These are phyloP conservation scores for Platycnemis pennipes DNA, from an alignment of 2,888 invertebrate genomes.

Conservation along the genomic window DNA sequence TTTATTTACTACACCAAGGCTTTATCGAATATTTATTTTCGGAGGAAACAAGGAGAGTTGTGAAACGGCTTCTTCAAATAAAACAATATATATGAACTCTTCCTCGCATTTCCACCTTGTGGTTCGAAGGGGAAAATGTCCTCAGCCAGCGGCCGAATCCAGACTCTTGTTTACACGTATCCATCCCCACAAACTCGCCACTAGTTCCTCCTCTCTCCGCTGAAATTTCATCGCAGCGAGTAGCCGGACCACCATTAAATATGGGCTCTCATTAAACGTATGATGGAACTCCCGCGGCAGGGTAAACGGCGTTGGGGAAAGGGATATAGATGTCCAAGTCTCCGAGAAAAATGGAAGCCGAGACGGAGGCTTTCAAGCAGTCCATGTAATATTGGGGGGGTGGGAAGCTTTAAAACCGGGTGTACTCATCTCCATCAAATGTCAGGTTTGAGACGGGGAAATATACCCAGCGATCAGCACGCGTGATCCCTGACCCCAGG, in stretches of 20 bases:
- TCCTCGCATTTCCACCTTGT: too few species aligned
- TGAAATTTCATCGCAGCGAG: neutral
- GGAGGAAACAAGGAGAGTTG: too few species aligned
- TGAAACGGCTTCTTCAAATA: too few species aligned
- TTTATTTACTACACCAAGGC: too few species aligned
- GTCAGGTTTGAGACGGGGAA: conserved; percentile 43
- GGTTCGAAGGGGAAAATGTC: too few species aligned
- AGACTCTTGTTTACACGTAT: neutral
- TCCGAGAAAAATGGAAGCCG: conserved; percentile 12
- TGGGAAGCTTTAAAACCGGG: neutral
- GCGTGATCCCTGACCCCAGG: conserved; percentile 45
- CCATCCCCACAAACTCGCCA: neutral
- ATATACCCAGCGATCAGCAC: conserved; percentile 44
- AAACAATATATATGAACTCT: too few species aligned
- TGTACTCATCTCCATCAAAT: conserved; percentile 39
- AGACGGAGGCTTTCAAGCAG: conserved; percentile 1
- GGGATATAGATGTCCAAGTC: conserved; percentile 6
- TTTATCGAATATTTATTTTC: too few species aligned
- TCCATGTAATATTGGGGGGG: neutral
- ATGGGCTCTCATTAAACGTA: conserved; percentile 51
- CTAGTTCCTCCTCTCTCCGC: too few species aligned
- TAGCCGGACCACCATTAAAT: neutral
- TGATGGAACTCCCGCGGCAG: neutral
- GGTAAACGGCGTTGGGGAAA: neutral
- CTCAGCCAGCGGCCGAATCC: neutral